Evolutionary conservation across 1,140 invertebrate genomes (phyloP), one percentile per base, ranked within the genome.

Genomic region (Nasonia giraulti): DNA sequence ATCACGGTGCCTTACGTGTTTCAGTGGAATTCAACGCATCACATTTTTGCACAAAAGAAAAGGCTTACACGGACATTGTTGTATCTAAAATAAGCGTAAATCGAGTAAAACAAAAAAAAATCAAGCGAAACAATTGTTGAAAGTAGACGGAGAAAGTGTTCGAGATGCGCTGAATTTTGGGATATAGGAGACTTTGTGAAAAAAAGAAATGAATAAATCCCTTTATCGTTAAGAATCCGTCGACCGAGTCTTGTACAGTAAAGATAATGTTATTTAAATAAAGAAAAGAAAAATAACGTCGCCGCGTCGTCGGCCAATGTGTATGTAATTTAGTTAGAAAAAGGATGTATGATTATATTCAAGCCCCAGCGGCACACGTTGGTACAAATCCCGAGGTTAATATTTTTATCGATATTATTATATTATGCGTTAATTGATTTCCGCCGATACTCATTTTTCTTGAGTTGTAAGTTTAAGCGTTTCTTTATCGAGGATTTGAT

Each of bases 301-400:
- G 50, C 81, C 55, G 20, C 47, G 83, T 50, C 85, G 85, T 88
- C 86, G 85, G 85, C 85, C 85, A 88, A 86, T 80, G 86, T 82
- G 80, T 87, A 82, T 80, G 83, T 87, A 86, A 88, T 87, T 86
- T 88, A 89, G 87, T 87, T 88, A 88, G 87, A 86, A 66, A 31
- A 87, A 83, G 44, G 80, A 86, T 87, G 83, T 85, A 85, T 44
- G 44, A 84, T 80, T 85, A 44, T 84, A 84, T 88, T 88, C 85
- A 31, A 84, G 85, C 87, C 87, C 82, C 80, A 87, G 86, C 86
- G 88, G 88, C 88, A 87, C 83, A 86, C 83, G 87, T 89, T 89
- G 88, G 89, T 90, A 89, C 88, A 89, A 89, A 89, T 88, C 81
- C 83, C 66, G 85, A 89, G 86, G 82, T 87, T 87, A 75, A 77